Base-by-base conservation (phyloP, 2,888 invertebrate genomes). In the Deroplatys truncata region DNA sequence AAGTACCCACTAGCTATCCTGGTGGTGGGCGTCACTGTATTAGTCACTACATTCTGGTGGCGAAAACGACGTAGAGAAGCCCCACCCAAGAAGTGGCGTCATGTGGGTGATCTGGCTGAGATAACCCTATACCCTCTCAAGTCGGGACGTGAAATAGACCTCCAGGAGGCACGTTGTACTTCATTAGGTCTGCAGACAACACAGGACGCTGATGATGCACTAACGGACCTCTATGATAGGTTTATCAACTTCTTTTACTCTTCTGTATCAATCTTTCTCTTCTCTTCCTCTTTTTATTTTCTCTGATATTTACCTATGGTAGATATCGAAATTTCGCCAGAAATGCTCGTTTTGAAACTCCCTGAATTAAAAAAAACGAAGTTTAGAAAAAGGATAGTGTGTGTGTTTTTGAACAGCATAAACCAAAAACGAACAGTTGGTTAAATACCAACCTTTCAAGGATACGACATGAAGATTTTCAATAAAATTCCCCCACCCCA, bases 11-110 rank as follows among this genome's bases (percentile, higher is more conserved):
- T 72, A 20, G 56, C 20, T 16, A 20, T 72, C 56, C 20, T 72
- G 20, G 20, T 72, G 4, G 9, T 72, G 20, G 25, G 56, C 7
- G 56, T 20, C 9, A 25, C 56, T 72, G 56, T 72, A 72, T 0
- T 72, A 20, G 83, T 28, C 20, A 35, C 56, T n/a, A 35, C 82
- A 4, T 82, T 83, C 1, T 87, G 87, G 87, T 87, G 82, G 87
- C 87, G 82, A 25, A 82, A 82, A 35, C 82, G 35, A 43, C 13
- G 82, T n/a, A 15, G 20, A 20, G 87, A 90, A 91, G 89, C 88
- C 85, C 83, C 90, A 90, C 95, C 95, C 0, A 93, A 93, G 28
- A 92, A 94, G 91, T 96, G 96, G 96, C 94, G 93, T 83, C 94
- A 94, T 92, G 88, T 90, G 13, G 90, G 90, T 13, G 86, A 85